phyloP scores from a whole-genome alignment of 2,797 vertebrate genomes.

The Tenualosa thibaudeaui region DNA sequence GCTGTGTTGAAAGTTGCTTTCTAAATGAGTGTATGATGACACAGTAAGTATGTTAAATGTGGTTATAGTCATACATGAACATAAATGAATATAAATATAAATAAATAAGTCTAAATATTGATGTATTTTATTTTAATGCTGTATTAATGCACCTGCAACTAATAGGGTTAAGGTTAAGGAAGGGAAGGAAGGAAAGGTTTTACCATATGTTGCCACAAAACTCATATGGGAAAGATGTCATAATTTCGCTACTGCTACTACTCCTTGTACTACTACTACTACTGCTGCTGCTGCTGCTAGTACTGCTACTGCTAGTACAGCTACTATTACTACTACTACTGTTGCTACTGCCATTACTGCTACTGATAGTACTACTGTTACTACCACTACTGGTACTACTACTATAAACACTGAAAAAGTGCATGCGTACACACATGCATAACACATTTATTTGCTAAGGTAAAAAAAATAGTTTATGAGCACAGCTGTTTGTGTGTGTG shows the following conservation, averaged over 20 bases:
- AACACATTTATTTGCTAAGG: background rate
- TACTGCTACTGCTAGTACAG: no score
- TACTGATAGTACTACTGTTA: no score
- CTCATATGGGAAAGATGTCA: background rate
- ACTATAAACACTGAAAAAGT: background rate
- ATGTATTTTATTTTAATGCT: background rate
- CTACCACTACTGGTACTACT: no score
- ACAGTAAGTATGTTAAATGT: background rate
- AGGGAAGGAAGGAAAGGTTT: conserved; percentile 8
- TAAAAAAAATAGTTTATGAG: conserved; percentile 51
- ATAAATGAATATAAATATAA: background rate
- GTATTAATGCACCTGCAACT: background rate
- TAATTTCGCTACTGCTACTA: no score
- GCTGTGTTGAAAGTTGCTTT: background rate
- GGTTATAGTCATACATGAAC: background rate
- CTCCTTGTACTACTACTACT: no score
- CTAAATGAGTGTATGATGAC: background rate
- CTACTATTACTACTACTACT: no score
- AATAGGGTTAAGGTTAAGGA: conserved; percentile 22
- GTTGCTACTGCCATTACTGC: no score
- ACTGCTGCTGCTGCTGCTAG: no score
- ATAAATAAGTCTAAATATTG: no score
- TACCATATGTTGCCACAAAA: background rate
- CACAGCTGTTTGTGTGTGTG: conserved; percentile 29
- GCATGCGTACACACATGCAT: background rate